These are phyloP conservation scores for Macrosiphum euphorbiae DNA, from an alignment of 2,888 invertebrate species.

Conservation along the genomic window DNA sequence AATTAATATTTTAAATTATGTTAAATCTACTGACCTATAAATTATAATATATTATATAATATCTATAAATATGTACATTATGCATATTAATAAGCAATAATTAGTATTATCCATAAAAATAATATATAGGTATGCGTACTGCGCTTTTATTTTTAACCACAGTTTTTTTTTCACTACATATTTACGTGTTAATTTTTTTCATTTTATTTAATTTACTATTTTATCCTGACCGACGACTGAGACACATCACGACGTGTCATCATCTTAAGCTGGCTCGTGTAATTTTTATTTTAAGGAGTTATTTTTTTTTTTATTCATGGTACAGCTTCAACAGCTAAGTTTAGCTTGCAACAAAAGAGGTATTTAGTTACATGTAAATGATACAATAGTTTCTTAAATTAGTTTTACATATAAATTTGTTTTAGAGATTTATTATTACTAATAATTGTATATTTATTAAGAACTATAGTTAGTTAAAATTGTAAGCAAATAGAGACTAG, in stretches of 20 bases:
- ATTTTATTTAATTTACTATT: too few species aligned
- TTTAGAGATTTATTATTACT: not conserved
- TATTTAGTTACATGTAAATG: too few species aligned
- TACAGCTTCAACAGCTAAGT: too few species aligned
- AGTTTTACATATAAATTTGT: too few species aligned
- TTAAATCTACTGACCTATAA: not conserved
- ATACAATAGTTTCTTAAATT: too few species aligned
- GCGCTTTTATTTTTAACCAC: not conserved
- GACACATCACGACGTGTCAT: not conserved
- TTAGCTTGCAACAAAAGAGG: too few species aligned
- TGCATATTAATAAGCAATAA: not conserved
- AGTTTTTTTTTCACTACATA: not conserved
- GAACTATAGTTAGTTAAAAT: not conserved
- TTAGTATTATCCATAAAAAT: not conserved
- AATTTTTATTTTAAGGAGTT: not conserved
- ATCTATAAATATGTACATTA: not conserved
- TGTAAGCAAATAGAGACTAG: not conserved
- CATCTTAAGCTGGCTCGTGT: not conserved
- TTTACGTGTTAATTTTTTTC: not conserved
- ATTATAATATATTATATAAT: not conserved
- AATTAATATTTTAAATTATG: not conserved
- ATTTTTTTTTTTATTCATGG: too few species aligned
- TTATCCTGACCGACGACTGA: not conserved
- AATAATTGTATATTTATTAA: not conserved
- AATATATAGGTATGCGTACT: not conserved